These are phyloP conservation scores for Chaetura pelagica DNA, from an alignment of 2,113 vertebrate genomes.

Conservation along the genomic window DNA sequence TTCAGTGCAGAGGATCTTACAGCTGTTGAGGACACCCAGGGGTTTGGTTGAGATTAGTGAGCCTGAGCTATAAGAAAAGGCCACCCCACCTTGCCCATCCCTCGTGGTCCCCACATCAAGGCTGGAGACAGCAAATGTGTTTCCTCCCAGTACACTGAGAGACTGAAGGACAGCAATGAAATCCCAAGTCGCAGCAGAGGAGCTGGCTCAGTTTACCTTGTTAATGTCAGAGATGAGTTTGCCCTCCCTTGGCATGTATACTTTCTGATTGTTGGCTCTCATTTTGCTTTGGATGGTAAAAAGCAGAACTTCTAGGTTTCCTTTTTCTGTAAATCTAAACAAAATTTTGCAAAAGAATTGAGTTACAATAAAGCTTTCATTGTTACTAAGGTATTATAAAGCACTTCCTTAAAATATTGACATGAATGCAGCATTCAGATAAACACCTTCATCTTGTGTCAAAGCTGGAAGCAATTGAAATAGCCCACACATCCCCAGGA, in stretches of 20 bases:
- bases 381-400: background rate
- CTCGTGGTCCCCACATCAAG: background rate
- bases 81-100: background rate
- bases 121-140: background rate
- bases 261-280: constrained; percentile 98
- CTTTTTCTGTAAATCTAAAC: constrained; percentile 95
- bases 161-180: background rate
- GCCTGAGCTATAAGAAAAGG: accelerated
- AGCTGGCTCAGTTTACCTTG: constrained; percentile 80
- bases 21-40: background rate
- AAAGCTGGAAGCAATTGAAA: constrained; percentile 17
- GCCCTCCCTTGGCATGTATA: constrained; percentile 95
- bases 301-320: constrained; percentile 95
- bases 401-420: background rate
- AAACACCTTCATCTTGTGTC: background rate
- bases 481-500: background rate
- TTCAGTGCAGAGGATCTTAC: background rate
- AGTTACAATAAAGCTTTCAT: background rate
- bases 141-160: background rate
- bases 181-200: accelerated
- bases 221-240: constrained; percentile 99
- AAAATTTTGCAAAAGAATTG: background rate
- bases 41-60: background rate
- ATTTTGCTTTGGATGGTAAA: constrained; percentile 99
- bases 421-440: background rate